Evolutionary conservation across 2,888 invertebrate species (phyloP).

Genomic region (Nezara viridula): DNA sequence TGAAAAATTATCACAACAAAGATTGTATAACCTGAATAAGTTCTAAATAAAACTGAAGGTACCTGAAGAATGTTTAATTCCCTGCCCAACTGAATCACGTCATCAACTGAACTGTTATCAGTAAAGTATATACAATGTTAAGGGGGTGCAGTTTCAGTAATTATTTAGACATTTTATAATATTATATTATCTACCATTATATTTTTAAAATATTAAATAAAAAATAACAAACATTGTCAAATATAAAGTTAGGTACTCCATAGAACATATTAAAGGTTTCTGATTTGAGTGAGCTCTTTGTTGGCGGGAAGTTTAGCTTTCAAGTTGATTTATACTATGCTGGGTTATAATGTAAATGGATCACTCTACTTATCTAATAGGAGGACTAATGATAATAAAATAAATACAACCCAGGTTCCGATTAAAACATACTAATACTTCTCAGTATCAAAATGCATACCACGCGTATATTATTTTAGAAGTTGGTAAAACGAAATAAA

Average conservation of each 20-base stretch:
- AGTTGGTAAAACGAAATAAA: too few relatives aligned
- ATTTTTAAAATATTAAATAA: not conserved
- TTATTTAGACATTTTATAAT: not conserved
- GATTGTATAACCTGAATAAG: slow-evolving; percentile 55
- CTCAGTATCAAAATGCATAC: too few relatives aligned
- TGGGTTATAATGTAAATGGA: not conserved
- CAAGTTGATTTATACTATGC: not conserved
- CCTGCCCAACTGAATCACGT: slow-evolving; percentile 62
- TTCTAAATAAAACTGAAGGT: slow-evolving; percentile 55
- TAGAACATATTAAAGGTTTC: not conserved
- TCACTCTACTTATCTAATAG: not conserved
- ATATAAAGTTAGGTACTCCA: not conserved
- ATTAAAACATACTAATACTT: too few relatives aligned
- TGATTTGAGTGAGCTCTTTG: not conserved
- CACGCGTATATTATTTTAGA: too few relatives aligned
- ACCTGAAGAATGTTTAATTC: slow-evolving; percentile 55
- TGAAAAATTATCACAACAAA: slow-evolving; percentile 51
- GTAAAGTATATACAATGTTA: slow-evolving; percentile 34
- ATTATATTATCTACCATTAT: not conserved
- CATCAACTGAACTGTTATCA: slow-evolving; percentile 59
- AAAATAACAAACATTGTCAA: not conserved
- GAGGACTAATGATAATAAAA: not conserved
- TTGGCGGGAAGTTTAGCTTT: not conserved
- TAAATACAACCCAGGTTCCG: too few relatives aligned
- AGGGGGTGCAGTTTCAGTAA: not conserved